A percentile compares a stretch with the other conserved stretches of the same genome.
These are phyloP conservation scores for Acanthornis magna DNA, from an alignment of 2,797 vertebrate genomes.

Conservation along the genomic window DNA sequence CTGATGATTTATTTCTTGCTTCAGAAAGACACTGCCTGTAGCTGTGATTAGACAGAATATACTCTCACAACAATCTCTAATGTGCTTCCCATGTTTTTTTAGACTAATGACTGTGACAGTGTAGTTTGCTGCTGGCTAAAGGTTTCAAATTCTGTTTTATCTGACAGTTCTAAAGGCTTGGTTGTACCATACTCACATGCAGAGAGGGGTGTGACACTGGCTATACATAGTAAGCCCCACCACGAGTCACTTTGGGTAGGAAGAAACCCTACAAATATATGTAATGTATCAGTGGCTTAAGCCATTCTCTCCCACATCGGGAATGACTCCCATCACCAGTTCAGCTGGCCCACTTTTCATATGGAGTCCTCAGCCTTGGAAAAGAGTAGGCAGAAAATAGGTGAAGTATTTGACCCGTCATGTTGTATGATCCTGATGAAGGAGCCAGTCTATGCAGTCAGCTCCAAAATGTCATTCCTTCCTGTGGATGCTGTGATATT, in stretches of 20 bases:
- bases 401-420: neutral
- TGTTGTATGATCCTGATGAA: neutral
- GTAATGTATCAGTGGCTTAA: neutral
- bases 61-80: neutral
- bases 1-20: neutral
- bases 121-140: neutral
- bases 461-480: neutral
- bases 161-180: neutral
- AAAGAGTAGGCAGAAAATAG: neutral
- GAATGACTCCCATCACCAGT: neutral
- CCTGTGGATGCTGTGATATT: neutral
- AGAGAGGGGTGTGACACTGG: neutral
- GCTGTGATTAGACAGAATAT: neutral
- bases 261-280: neutral
- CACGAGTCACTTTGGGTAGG: neutral
- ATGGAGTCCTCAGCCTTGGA: neutral
- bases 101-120: neutral
- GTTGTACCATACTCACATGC: neutral
- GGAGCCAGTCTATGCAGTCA: neutral
- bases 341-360: neutral
- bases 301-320: neutral
- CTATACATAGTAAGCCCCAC: neutral
- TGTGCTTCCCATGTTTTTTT: neutral
- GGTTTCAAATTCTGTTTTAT: conserved; percentile 20
- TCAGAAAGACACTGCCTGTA: neutral